Conservation (phyloP, 2,797 vertebrate genomes). For the Lepus oiostolus region DNA sequence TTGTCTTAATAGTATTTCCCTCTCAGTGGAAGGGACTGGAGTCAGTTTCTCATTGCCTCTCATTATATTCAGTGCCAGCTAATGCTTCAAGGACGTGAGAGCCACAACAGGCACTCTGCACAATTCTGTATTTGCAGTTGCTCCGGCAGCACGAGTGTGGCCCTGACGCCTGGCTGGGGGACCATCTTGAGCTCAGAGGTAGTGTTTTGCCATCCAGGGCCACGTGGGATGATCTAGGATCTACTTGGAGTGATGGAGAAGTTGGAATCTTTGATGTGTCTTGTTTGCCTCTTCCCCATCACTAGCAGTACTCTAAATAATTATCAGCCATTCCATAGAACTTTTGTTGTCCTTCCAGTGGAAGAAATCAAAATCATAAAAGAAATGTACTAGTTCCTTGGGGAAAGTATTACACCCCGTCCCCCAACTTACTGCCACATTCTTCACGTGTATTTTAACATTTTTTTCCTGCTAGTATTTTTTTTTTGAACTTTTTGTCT, state of each 20-base stretch:
- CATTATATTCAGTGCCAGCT: not conserved
- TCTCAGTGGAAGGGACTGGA: not conserved
- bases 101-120: not conserved
- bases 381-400: not conserved
- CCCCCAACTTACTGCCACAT: not conserved
- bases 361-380: not conserved
- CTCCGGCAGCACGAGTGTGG: not conserved
- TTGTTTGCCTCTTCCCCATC: not conserved
- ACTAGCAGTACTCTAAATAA: not conserved
- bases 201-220: not conserved
- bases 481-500: slow-evolving; percentile 37
- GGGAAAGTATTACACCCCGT: not conserved
- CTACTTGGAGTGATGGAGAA: not conserved
- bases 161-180: not conserved
- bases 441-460: not conserved
- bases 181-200: not conserved
- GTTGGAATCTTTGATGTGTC: not conserved
- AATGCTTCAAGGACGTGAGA: not conserved
- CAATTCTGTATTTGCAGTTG: not conserved
- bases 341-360: not conserved
- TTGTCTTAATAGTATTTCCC: not conserved
- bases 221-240: not conserved
- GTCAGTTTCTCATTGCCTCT: not conserved
- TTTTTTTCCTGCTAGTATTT: slow-evolving; percentile 41
- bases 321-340: no score